A percentile compares a stretch with the other conserved stretches of the same genome.
Conservation (phyloP, 1,140 invertebrate genomes). For the Hylaeus volcanicus region DNA sequence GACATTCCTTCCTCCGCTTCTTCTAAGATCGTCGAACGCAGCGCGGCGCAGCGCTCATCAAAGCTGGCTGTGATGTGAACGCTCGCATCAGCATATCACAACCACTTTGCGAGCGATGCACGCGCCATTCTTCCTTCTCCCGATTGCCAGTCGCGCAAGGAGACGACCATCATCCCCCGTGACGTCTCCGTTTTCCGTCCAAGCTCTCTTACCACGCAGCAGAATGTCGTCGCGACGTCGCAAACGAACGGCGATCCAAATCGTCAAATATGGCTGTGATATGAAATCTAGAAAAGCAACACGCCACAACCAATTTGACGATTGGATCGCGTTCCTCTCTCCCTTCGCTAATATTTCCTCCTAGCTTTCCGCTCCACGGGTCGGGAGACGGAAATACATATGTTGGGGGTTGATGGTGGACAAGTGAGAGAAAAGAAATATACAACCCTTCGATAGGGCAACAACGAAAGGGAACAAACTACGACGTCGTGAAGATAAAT, state of each 20-base stretch:
- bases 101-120: constrained; percentile 84
- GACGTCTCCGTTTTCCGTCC: not conserved
- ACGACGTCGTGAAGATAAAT: not conserved
- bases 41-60: constrained; percentile 86
- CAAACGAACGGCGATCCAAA: constrained; percentile 82
- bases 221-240: constrained; percentile 45
- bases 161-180: no score
- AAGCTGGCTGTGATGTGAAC: constrained; percentile 90
- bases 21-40: constrained; percentile 5
- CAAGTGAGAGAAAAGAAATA: no score
- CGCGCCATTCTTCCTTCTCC: constrained; percentile 24
- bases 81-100: constrained; percentile 82
- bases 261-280: constrained; percentile 95
- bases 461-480: not conserved
- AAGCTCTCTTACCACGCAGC: not conserved
- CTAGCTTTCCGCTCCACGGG: no score
- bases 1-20: not conserved
- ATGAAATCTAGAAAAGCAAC: constrained; percentile 85
- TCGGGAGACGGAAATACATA: no score
- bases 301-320: constrained; percentile 93
- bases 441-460: not conserved
- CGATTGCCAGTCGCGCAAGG: not conserved
- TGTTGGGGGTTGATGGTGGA: no score
- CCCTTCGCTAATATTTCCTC: not conserved
- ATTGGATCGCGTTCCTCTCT: constrained; percentile 77